Evolutionary conservation across 2,888 invertebrate genomes (phyloP), one percentile per base, ranked within the genome.

Genomic region (Calliopum simillimum): DNA sequence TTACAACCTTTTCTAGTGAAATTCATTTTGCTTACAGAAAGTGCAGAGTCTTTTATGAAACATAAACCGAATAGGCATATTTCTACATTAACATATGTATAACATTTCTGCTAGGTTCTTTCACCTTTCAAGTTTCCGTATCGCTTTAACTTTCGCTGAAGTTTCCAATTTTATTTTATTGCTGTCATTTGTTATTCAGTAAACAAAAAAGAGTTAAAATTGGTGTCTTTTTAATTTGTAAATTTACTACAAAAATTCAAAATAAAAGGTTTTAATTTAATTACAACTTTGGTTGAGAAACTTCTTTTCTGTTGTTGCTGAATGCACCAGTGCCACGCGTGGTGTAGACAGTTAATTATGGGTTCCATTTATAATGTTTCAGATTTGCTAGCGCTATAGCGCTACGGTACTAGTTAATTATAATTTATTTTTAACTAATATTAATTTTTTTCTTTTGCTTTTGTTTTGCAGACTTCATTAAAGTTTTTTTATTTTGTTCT

Each of bases 211-310:
- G 47, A 47, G 8, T 47, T 19, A 2, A 19, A 12, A 11, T 16
- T 51, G 2, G n/a, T 12, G 13, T 51, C 21, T 51, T 51, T 49
- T 49, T 49, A 16, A n/a, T 49, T 49, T 51, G 14, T 8, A 8
- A 8, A 3, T 51, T 51, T 51, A 16, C 16, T 51, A 14, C 3
- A n/a, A 51, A 51, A 51, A 21, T 21, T 11, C 8, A 51, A 16
- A n/a, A n/a, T n/a, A n/a, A n/a, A 51, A 51, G n/a, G 21, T 11
- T 51, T 51, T 51, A 51, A 51, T 14, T 51, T 51, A 51, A 51
- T 51, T 51, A 51, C 51, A 51, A 51, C 51, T 51, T 51, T 51
- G 51, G 51, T 51, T 51, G 51, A 51, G 51, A 19, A 19, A 21
- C 51, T 16, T 51, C n/a, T 46, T 46, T 13, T 8, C 11, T 16